phyloP scores from a whole-genome alignment of 2,113 vertebrate genomes.

The Nesoenas mayeri region DNA sequence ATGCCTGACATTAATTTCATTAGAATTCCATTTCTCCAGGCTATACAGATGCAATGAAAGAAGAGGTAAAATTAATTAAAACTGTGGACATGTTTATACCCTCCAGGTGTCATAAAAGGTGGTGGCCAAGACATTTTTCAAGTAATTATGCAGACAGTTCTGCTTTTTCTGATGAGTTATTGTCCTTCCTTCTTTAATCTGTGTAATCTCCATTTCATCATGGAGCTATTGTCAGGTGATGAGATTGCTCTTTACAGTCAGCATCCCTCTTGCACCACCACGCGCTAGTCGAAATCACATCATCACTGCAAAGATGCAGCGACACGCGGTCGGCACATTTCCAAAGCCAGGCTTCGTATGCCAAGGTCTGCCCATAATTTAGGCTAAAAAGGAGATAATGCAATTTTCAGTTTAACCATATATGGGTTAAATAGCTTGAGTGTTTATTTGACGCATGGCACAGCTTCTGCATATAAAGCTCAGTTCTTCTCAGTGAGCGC shows the following conservation, averaged over 20 bases:
- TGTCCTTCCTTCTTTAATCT: conserved; percentile 72
- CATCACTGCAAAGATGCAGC: background rate
- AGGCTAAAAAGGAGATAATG: conserved; percentile 20
- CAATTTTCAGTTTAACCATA: background rate
- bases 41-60: conserved; percentile 76
- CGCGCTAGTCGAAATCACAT: background rate
- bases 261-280: background rate
- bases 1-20: conserved; percentile 67
- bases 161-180: conserved; percentile 74
- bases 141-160: conserved; percentile 79
- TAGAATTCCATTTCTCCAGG: conserved; percentile 74
- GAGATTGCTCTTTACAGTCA: conserved; percentile 50
- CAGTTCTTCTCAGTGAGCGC: background rate
- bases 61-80: conserved; percentile 83
- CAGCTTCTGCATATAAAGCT: background rate
- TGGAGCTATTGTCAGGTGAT: conserved; percentile 54
- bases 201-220: conserved; percentile 63
- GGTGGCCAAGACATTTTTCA: conserved; percentile 80
- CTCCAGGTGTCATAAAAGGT: conserved; percentile 77
- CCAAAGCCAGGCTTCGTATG: background rate
- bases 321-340: background rate
- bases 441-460: background rate
- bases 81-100: conserved; percentile 77
- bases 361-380: conserved; percentile 32
- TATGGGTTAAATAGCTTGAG: conserved; percentile 3